Evolutionary conservation across 2,797 vertebrate species (phyloP), one percentile per base, ranked within the genome.

Genomic region (Choloepus didactylus): DNA sequence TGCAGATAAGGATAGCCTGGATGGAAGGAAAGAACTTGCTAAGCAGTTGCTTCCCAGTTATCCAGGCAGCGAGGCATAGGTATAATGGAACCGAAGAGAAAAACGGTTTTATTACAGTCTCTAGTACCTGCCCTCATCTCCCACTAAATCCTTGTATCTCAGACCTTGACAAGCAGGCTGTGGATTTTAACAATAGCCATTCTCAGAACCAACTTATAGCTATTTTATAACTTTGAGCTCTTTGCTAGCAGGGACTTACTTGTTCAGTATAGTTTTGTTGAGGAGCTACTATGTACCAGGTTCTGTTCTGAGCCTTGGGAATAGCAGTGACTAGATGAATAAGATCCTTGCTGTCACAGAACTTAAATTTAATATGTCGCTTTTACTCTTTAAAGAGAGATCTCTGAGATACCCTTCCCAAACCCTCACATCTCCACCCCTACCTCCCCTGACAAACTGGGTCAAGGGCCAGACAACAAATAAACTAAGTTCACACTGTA

Each of bases 261-360:
- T 75, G 29, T 2, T 82, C n/a, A 81, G n/a, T 41, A 21, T 31
- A 81, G 49, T 90, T 88, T 83, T 83, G 66, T 60, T 72, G 38
- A 87, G 70, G 27, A 89, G 23, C 41, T 93, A 62, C 70, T 93
- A n/a, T 85, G 60, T 81, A 14, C 41, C 72, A 87, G 27, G 31
- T 66, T 89, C 66, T 81, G 31, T 92, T 80, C 51, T 75, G 62
- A 87, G 41, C 38, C 62, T 66, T 46, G 29, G 67, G 16, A 91
- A 95, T 3, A 66, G 15, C 25, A 31, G 16, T 38, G 3, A 91
- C 69, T 54, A 72, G 27, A 95, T 35, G 49, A 91, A 87, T 35
- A 72, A 27, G 25, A 9, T 90, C 23, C 35, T 54, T 80, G 51
- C 62, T 67, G 3, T 77, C 44, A 41, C 31, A 21, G 29, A 89